Evolutionary conservation across 2,888 invertebrate genomes (phyloP).

Genomic region (Tachina lurida): DNA sequence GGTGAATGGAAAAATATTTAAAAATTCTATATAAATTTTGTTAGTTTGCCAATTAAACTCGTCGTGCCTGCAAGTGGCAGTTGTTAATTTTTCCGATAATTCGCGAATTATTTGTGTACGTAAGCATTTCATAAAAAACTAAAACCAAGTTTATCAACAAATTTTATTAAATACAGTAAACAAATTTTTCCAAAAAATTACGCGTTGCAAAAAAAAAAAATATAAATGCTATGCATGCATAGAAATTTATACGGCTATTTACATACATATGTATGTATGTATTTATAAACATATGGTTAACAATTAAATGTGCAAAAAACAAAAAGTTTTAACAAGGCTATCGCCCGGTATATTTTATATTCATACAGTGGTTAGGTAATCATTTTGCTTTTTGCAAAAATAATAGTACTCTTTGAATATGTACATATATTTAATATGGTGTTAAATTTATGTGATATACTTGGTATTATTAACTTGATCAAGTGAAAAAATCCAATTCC

Average conservation of each 20-base stretch:
- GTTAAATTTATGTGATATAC: too few species aligned
- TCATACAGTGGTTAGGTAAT: constrained; percentile 51
- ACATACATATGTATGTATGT: not conserved
- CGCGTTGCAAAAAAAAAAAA: not conserved
- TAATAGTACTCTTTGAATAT: not conserved
- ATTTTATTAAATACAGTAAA: not conserved
- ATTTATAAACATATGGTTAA: constrained; percentile 3
- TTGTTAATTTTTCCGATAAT: not conserved
- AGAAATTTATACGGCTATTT: too few species aligned
- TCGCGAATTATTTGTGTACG: constrained; percentile 43
- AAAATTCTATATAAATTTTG: not conserved
- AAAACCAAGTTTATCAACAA: not conserved
- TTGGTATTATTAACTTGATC: too few species aligned
- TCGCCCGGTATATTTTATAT: too few species aligned
- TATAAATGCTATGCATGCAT: not conserved
- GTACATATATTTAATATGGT: too few species aligned
- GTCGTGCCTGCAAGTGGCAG: constrained; percentile 15
- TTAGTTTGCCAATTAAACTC: constrained; percentile 58
- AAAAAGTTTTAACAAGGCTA: too few species aligned
- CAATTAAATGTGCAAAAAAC: too few species aligned
- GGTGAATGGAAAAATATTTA: not conserved
- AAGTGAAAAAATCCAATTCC: too few species aligned
- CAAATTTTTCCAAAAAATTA: not conserved
- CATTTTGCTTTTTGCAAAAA: constrained; percentile 35
- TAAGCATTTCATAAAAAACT: constrained; percentile 42